These are phyloP conservation scores for Sinocyclocheilus rhinocerous DNA, from an alignment of 2,113 vertebrate species.

Conservation along the genomic window DNA sequence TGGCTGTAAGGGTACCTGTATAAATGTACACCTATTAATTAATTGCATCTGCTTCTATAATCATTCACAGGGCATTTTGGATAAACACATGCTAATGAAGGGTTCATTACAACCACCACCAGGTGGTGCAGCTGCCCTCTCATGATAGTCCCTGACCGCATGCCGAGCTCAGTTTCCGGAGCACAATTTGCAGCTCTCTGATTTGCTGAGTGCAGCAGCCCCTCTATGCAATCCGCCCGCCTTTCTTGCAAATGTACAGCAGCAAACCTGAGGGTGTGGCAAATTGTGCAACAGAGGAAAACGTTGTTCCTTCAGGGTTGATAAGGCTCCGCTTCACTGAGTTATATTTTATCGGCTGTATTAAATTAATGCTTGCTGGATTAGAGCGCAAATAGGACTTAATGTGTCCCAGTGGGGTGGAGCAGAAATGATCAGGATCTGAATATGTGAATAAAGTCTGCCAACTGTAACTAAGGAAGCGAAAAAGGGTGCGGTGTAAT, in stretches of 20 bases:
- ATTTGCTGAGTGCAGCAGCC: slow-evolving; percentile 50
- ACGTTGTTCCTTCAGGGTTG: slow-evolving; percentile 14
- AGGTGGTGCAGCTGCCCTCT: slow-evolving; percentile 54
- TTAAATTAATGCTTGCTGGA: background rate
- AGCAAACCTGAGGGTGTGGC: slow-evolving; percentile 43
- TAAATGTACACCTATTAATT: background rate
- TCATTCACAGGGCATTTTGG: background rate
- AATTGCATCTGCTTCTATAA: background rate
- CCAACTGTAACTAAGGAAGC: slow-evolving; percentile 64
- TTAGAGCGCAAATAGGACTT: background rate
- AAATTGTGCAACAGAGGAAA: slow-evolving; percentile 30
- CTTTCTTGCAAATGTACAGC: slow-evolving; percentile 38
- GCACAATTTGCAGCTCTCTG: slow-evolving; percentile 23
- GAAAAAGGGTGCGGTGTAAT: slow-evolving; percentile 52
- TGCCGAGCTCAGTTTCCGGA: slow-evolving; percentile 55
- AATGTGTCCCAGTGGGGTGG: background rate
- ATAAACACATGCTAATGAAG: background rate
- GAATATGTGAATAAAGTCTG: slow-evolving; percentile 13
- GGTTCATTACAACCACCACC: slow-evolving; percentile 43
- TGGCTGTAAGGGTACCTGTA: background rate
- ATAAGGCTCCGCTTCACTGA: background rate
- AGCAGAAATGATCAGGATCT: background rate
- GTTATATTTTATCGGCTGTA: background rate
- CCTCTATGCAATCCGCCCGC: slow-evolving; percentile 51
- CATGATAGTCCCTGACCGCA: slow-evolving; percentile 4